Base-by-base conservation (phyloP, 2,113 vertebrate genomes). In the Sturnus vulgaris region DNA sequence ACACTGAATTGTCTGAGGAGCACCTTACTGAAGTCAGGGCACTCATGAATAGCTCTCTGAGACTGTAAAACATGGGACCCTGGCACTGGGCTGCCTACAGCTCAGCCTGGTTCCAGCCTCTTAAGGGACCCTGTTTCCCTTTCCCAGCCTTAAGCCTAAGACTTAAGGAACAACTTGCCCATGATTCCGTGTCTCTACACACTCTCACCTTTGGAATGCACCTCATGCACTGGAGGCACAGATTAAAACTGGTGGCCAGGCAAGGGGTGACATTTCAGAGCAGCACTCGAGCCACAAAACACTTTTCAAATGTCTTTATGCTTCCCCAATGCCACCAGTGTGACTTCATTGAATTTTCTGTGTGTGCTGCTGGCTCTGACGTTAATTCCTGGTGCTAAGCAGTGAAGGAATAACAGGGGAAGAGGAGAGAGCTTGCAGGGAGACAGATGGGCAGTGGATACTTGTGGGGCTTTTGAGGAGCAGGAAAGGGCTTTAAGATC, bases 1-100 rank as follows among this genome's bases (percentile, higher is more conserved):
- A 57, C 30, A 60, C 80, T 85, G 87, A 95, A 82, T 60, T 76
- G 21, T 68, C 65, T 82, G 66, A 95, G 78, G 86, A 85, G 56
- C n/a, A 39, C 64, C 53, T 73, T 76, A 42, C 90, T 81, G 81
- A 96, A 92, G 77, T 42, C 46, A 75, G 75, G 76, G 33, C 31
- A 55, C 52, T 64, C 79, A 61, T 77, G 72, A 92, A 82, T 21
- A n/a, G 24, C 59, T 88, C 82, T 93, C 47, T 14, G 19, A 61
- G 52, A 79, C 22, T 28, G 3, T 69, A 84, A 91, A 95, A 75
- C 3, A 0, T 18, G 89, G 94, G 72, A 46, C 31, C 70, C 59
- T 12, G 5, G 84, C 37, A 12, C 30, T 12, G 83, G 39, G 35
- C 15, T 79, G 52, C 33, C 86, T 65, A 7, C 33, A 82, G 25